A percentile compares a stretch with the other conserved stretches of the same genome.
Conservation (phyloP, 2,888 invertebrate genomes). For the Sicus ferrugineus region DNA sequence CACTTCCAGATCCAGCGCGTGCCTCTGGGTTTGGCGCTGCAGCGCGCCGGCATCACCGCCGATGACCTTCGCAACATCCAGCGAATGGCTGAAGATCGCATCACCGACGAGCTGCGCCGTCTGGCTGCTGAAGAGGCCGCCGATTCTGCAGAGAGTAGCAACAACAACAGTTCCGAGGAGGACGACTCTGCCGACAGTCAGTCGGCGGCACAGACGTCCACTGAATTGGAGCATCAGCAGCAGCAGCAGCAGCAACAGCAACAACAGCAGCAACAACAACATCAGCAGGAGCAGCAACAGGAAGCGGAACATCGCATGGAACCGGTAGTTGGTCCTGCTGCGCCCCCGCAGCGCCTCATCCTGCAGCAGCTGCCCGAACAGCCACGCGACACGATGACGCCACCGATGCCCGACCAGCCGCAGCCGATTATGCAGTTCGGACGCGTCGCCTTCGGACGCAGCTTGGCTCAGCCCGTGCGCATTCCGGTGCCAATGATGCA, state of each 20-base stretch:
- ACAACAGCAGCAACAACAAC: slow-evolving; percentile 47
- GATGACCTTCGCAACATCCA: slow-evolving; percentile 64
- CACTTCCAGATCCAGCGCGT: slow-evolving; percentile 61
- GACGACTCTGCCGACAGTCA: slow-evolving; percentile 24
- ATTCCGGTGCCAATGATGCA: slow-evolving; percentile 69
- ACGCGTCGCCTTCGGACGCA: slow-evolving; percentile 64
- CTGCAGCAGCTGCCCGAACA: slow-evolving; percentile 61
- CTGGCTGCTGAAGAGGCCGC: slow-evolving; percentile 57
- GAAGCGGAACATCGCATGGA: slow-evolving; percentile 38
- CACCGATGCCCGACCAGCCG: slow-evolving; percentile 62
- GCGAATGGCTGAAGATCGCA: slow-evolving; percentile 63
- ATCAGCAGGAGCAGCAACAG: slow-evolving; percentile 48
- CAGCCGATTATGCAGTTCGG: slow-evolving; percentile 59
- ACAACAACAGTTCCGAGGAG: slow-evolving; percentile 52
- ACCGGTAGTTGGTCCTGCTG: slow-evolving; percentile 12
- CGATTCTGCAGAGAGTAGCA: slow-evolving; percentile 53
- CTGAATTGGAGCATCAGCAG: slow-evolving; percentile 43
- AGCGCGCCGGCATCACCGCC: slow-evolving; percentile 63
- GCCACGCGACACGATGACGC: slow-evolving; percentile 61
- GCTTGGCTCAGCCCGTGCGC: slow-evolving; percentile 65
- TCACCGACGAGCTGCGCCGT: slow-evolving; percentile 61
- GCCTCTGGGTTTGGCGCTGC: slow-evolving; percentile 61
- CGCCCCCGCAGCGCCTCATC: slow-evolving; percentile 56
- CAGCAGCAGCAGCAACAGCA: slow-evolving; percentile 34
- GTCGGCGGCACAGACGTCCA: slow-evolving; percentile 8